Percentiles rank a stretch among this genome's conserved stretches.
Evolutionary conservation across 2,888 invertebrate genomes (phyloP).

Genomic region (Mythimna albipuncta): DNA sequence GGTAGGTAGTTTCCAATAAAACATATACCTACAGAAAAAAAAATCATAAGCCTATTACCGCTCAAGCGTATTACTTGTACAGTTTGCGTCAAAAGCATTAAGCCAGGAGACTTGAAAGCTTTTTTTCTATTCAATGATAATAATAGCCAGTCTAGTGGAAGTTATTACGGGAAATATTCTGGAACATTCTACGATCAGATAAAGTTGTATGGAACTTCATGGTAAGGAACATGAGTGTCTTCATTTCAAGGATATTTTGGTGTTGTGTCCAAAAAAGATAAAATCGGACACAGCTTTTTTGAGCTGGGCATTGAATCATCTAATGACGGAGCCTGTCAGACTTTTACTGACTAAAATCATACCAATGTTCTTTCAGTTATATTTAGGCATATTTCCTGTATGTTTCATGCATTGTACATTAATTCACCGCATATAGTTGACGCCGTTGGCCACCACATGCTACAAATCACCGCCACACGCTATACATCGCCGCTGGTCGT

Average conservation of each 20-base stretch:
- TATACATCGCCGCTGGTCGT: too few relatives aligned
- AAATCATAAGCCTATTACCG: conserved; percentile 24
- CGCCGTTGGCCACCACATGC: too few relatives aligned
- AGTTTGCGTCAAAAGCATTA: conserved; percentile 39
- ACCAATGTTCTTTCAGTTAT: too few relatives aligned
- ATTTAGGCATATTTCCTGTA: too few relatives aligned
- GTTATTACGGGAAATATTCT: conserved; percentile 61
- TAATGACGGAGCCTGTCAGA: too few relatives aligned
- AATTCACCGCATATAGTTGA: too few relatives aligned
- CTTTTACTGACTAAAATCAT: too few relatives aligned
- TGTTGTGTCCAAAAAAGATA: background rate
- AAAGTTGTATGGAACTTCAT: conserved; percentile 25
- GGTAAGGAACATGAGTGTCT: background rate
- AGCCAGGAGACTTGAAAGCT: conserved; percentile 42
- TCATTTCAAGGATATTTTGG: background rate
- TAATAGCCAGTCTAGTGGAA: conserved; percentile 68
- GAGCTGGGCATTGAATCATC: too few relatives aligned
- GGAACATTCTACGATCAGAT: conserved; percentile 4
- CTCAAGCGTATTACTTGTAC: conserved; percentile 49
- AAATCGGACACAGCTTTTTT: too few relatives aligned
- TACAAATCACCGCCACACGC: too few relatives aligned
- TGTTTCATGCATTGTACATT: too few relatives aligned
- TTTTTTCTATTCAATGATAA: conserved; percentile 68
- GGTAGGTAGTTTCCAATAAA: too few relatives aligned
- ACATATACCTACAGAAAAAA: background rate